Base-by-base conservation (phyloP, 2,113 vertebrate species). In the Eleginops maclovinus region DNA sequence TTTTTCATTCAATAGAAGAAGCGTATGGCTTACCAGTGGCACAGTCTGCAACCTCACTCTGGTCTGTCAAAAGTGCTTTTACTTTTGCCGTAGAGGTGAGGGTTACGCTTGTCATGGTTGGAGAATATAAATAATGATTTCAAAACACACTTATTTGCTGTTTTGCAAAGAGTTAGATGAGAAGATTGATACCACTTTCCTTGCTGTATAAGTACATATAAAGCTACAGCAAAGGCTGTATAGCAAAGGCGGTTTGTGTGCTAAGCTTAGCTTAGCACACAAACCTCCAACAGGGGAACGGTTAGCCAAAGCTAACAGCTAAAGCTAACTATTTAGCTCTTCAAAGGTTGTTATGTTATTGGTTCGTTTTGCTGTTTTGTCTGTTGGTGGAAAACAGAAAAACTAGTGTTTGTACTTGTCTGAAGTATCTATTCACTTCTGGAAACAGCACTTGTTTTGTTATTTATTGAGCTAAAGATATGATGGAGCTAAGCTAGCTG, bases 21-120 rank as follows among this genome's bases (percentile, higher is more conserved):
- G 51, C 46, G 22, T 85, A 88, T 92, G 90, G 89, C 87, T 90
- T 89, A 64, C 13, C 64, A n/a, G 60, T 31, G 81, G 73, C 79
- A 72, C 85, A 87, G 86, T 86, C 84, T 86, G 88, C 75, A 84
- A 81, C 73, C 65, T 85, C 77, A 67, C 61, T 56, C 63, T 51
- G 17, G 67, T 63, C 82, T 79, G 68, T 84, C 81, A 77, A 75
- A 86, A 72, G 80, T 69, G 73, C 26, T 16, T 80, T 66, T 72
- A 54, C 28, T 24, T 81, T 65, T 21, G 60, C 54, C 14, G 17
- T 9, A 51, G 22, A 77, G 50, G 44, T 50, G 28, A 55, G 59
- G 36, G 56, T 61, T 31, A 7, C 47, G 44, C 62, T 64, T 59
- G 59, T 70, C 11, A 3, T 13, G 13, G 54, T 43, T 21, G 55